Evolutionary conservation across 2,888 invertebrate genomes (phyloP).

Genomic region (Chrysomela aeneicollis): DNA sequence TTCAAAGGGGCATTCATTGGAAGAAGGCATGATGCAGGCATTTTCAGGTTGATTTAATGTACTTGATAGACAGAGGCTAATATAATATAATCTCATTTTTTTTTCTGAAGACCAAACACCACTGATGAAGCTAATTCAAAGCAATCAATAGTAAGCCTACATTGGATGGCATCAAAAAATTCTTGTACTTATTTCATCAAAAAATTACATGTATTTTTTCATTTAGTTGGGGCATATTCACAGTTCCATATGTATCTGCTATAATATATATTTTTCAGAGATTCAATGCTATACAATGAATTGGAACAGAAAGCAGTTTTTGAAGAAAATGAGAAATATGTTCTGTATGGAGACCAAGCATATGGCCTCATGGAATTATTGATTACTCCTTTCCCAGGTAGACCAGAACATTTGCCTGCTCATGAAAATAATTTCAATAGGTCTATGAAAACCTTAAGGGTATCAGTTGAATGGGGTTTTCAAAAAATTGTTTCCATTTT

Average conservation of each 20-base stretch:
- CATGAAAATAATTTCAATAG: no score
- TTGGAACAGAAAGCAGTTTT: constrained; percentile 29
- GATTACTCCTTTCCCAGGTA: constrained; percentile 28
- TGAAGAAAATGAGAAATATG: constrained; percentile 28
- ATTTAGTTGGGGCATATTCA: no score
- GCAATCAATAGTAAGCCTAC: no score
- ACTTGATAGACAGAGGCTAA: no score
- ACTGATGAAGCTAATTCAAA: no score
- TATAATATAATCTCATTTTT: no score
- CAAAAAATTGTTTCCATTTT: constrained; percentile 33
- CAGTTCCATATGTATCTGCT: no score
- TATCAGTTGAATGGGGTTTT: constrained; percentile 39
- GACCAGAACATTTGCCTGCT: constrained; percentile 17
- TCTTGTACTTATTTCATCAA: no score
- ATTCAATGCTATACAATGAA: constrained; percentile 34
- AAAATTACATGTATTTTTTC: no score
- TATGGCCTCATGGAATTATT: constrained; percentile 36
- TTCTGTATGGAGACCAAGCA: constrained; percentile 38
- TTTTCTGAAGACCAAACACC: no score
- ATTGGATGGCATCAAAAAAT: no score
- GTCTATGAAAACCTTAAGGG: constrained; percentile 30
- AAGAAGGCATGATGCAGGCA: constrained; percentile 39
- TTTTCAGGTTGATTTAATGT: no score
- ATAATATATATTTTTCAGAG: constrained; percentile 22
- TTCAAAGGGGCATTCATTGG: constrained; percentile 36